Base-by-base conservation (phyloP, 2,113 vertebrate species). In the Crotalus tigris region DNA sequence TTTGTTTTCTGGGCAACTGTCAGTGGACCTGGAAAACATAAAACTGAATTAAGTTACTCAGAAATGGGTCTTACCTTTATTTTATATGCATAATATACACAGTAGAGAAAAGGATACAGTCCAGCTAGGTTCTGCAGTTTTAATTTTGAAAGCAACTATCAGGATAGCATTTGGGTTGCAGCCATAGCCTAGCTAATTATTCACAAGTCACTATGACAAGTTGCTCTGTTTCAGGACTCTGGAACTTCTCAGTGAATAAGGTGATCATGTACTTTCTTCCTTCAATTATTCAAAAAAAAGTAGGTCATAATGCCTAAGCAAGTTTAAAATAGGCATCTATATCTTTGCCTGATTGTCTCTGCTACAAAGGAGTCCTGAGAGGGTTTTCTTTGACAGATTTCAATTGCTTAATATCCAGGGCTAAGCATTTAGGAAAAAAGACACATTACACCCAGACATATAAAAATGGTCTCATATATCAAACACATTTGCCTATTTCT, bases 241-340 rank as follows among this genome's bases (percentile, higher is more conserved):
- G 46, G 55, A 88, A 51, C 13, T 87, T 89, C 33, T 87, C 89
- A 55, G 39, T 24, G 54, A 64, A 49, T 69, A 17, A n/a, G 69
- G 49, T 33, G 29, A n/a, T 61, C 90, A 85, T 49, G 39, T 85
- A 87, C 5, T 89, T 93, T 55, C 54, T 89, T 85, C 87, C 87
- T 91, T 91, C 87, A 91, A 91, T 61, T 91, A 89, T 93, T 93
- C 59, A 59, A 69, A 94, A 93, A 86, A 89, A 94, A 93, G 90
- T 94, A 94, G 94, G 90, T 91, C 58, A 75, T 91, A 39, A 93
- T 91, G 90, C 92, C 57, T 90, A 49, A 44, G 59, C 39, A 49
- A 61, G 87, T 91, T 94, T 95, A 93, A 93, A 94, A 94, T 93
- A 94, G 75, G 75, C 69, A 90, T 61, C 17, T 33, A 89, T 19